Base-by-base conservation (phyloP, 2,797 vertebrate species). In the Hafferia zeledoni region DNA sequence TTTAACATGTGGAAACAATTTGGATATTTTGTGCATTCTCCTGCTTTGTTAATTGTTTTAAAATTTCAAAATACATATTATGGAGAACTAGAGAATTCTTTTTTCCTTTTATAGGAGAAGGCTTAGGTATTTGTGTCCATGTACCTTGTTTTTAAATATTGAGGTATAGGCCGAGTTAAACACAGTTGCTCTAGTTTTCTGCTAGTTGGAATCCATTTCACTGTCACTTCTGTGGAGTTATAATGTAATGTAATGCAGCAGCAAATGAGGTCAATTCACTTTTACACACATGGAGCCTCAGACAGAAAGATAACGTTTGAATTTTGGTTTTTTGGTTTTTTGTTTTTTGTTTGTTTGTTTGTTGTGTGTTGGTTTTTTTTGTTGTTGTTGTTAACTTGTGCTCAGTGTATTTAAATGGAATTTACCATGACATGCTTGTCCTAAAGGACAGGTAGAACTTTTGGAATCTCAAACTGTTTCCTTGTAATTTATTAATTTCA, bases 401-500 rank as follows among this genome's bases (percentile, higher is more conserved):
- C 39, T 91, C 24, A 11, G 8, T 81, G 60, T 94, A 94, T 82
- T 95, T 91, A 86, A 86, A 88, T 75, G 57, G 64, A 90, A 94
- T 94, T 93, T 83, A 77, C 75, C 59, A 55, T 79, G 93, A 86
- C 81, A 80, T 47, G 12, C 41, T 80, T 90, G 56, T 93, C 88
- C 83, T 94, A 87, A 91, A 96, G 90, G 92, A 95, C 17, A 8
- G 61, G 71, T 87, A 68, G 49, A 94, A 93, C 71, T 93, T 94
- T 50, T 41, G 90, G 79, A 69, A 57, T 87, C 74, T 82, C 72
- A 67, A 8, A 70, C 72, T 86, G 68, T 69, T 95, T 93, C 84
- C 59, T 76, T 91, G 77, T 95, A 91, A 93, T 94, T 94, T 95
- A 94, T 96, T 95, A 33, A 90, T 92, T 96, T 94, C 56, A 90